Base-by-base conservation (phyloP, 2,797 vertebrate genomes). In the Pogonophryne albipinna region DNA sequence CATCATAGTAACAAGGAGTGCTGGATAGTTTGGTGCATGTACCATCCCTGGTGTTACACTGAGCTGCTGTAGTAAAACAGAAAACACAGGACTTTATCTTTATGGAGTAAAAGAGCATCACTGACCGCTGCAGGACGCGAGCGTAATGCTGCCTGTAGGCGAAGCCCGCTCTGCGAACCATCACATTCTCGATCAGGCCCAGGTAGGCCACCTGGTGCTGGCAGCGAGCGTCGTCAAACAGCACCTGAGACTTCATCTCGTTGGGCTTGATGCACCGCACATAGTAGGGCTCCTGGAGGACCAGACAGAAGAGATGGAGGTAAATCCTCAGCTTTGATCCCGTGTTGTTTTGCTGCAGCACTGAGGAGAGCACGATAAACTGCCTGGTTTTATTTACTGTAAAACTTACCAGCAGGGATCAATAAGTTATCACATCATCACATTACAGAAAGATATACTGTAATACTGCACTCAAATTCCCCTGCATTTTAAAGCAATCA, bases 221-320 rank as follows among this genome's bases (percentile, higher is more conserved):
- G 81, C 97, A 98, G 66, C 95, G 95, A 1, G 93, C 94, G 0
- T 95, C 91, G 0, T 99, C 95, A 0, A 98, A 95, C 68, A 94
- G 10, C 42, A 93, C 59, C 0, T 97, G 86, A 0, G 95, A 96
- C 91, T 98, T 99, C 84, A 95, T 83, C 76, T 98, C 97, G 0
- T 99, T 99, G 73, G 97, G 97, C 73, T 99, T 99, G 58, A 99
- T 91, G 83, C 97, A 99, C 3, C 97, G 96, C 51, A 99, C 95
- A 0, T 98, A 98, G 87, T 97, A 98, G 0, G 97, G 97, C 85
- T 97, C 97, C 97, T 98, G 80, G 2, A 70, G 71, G 62, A 71
- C 2, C 70, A 57, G 38, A 49, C n/a, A 74, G 6, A 38, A 17
- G 44, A 57, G 11, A 53, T 12, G 9, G 15, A 20, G 55, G 44